A percentile compares a stretch with the other conserved stretches of the same genome.
Evolutionary conservation across 2,888 invertebrate genomes (phyloP).

Genomic region (Meteorus cinctellus): DNA sequence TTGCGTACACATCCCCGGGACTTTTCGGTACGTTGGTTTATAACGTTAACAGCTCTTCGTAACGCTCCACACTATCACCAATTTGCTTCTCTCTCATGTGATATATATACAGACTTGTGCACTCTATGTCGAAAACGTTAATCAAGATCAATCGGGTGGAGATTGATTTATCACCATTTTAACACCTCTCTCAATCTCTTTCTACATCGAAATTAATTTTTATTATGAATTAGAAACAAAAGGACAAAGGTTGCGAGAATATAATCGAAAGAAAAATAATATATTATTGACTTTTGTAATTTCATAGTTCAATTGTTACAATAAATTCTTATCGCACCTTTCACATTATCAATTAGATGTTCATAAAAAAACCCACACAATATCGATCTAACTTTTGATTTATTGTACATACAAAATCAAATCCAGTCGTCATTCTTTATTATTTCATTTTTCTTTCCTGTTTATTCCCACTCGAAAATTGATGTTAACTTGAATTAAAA

Average conservation of each 20-base stretch:
- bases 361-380: too few species aligned
- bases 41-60: constrained; percentile 53
- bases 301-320: too few species aligned
- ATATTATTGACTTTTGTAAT: background rate
- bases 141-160: constrained; percentile 53
- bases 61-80: constrained; percentile 30
- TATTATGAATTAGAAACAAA: background rate
- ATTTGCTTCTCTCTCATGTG: constrained; percentile 33
- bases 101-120: constrained; percentile 32
- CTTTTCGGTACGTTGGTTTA: constrained; percentile 51
- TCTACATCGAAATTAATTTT: constrained; percentile 8
- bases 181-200: constrained; percentile 4
- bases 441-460: too few species aligned
- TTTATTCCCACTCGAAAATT: too few species aligned
- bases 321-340: too few species aligned
- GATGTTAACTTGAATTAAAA: too few species aligned
- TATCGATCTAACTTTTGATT: too few species aligned
- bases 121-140: constrained; percentile 47
- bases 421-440: too few species aligned
- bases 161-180: constrained; percentile 53
- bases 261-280: background rate
- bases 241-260: constrained; percentile 23
- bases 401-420: too few species aligned
- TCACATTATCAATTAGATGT: too few species aligned
- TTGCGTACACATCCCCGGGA: constrained; percentile 42